Evolutionary conservation across 2,113 vertebrate species (phyloP), one percentile per base, ranked within the genome.

Genomic region (Phodopus roborovskii): DNA sequence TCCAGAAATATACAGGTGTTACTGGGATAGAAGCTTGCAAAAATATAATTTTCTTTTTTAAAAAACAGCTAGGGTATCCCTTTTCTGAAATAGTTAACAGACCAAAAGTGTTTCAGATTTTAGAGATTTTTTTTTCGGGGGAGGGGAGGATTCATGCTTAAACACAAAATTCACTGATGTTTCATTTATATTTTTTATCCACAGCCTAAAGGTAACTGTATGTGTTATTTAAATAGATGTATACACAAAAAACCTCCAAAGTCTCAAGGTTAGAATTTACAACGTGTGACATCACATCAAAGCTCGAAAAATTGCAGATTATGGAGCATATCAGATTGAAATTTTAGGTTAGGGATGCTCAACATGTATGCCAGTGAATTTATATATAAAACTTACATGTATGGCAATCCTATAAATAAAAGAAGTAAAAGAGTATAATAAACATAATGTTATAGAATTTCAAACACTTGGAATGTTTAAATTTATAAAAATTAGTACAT

Each of bases 391-490:
- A 13, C 45, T n/a, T 48, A 53, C 15, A 58, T 28, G 66, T 20
- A 62, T 87, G 83, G 58, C 24, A 83, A 95, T 60, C 0, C 0
- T 94, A 96, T 62, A 92, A 96, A 92, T 70, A 71, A 48, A 90
- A 64, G 86, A 96, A 79, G 7, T 87, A 88, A 81, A 68, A 93
- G 16, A 26, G n/a, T 78, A 66, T 17, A 93, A n/a, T 17, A 71
- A 95, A n/a, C 19, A 94, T 30, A 10, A 75, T 79, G 16, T 92
- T 96, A 88, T 92, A n/a, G 88, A 93, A 93, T 75, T 86, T 85
- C 64, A 12, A 91, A 2, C 73, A 96, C 36, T 62, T 66, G 66
- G 30, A 91, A 91, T 79, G 26, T 78, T 96, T 39, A 73, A 82
- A 96, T 91, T 70, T 26, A 56, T 82, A 94, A 94, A 5, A n/a